Percentiles rank a stretch among this genome's conserved stretches.
Conservation (phyloP, 2,888 invertebrate genomes). For the Idaea biselata region DNA sequence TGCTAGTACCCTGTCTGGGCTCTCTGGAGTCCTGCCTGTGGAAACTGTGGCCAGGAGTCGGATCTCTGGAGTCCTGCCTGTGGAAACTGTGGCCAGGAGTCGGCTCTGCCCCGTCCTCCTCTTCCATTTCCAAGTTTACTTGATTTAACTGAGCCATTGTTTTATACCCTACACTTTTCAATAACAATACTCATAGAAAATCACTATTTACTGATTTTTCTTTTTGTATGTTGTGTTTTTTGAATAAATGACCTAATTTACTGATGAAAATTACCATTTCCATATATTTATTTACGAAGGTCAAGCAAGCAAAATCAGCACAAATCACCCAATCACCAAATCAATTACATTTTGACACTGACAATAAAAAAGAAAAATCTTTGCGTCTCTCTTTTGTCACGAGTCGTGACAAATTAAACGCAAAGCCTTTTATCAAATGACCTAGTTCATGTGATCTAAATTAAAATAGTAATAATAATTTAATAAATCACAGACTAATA, state of each 20-base stretch:
- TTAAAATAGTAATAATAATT: too few relatives aligned
- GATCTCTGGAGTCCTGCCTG: slow-evolving; percentile 61
- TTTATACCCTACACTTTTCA: background rate
- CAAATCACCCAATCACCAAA: background rate
- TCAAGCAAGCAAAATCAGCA: slow-evolving; percentile 20
- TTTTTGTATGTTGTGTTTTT: too few relatives aligned
- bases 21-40: slow-evolving; percentile 58
- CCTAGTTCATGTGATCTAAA: too few relatives aligned
- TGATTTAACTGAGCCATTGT: slow-evolving; percentile 68
- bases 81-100: slow-evolving; percentile 54
- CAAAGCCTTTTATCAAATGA: too few relatives aligned
- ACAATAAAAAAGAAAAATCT: background rate
- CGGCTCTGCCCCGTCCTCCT: slow-evolving; percentile 53
- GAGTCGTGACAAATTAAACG: too few relatives aligned
- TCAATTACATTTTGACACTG: slow-evolving; percentile 2
- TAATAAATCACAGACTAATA: too few relatives aligned
- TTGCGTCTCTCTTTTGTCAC: too few relatives aligned
- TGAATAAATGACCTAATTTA: too few relatives aligned
- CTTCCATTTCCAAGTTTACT: slow-evolving; percentile 68
- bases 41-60: slow-evolving; percentile 51
- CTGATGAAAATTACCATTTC: slow-evolving; percentile 30
- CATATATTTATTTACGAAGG: slow-evolving; percentile 36
- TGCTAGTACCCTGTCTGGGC: slow-evolving; percentile 52
- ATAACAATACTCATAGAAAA: background rate
- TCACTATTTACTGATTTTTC: slow-evolving; percentile 7